A percentile compares a stretch with the other conserved stretches of the same genome.
Conservation (phyloP, 2,113 vertebrate species). For the Macroglossus sobrinus region DNA sequence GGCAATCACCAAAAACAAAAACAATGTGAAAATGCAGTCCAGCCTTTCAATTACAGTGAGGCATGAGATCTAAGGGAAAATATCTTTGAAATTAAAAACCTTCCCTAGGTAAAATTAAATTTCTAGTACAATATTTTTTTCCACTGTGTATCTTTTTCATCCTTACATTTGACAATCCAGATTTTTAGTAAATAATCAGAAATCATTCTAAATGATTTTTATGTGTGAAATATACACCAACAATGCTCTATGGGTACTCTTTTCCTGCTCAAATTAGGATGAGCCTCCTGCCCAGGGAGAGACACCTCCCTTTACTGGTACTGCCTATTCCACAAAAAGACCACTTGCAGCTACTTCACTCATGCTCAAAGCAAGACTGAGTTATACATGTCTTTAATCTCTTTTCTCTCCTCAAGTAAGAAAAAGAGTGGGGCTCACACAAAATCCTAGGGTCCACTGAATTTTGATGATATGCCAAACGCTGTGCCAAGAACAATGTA, state of each 20-base stretch:
- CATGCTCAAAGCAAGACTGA: not conserved
- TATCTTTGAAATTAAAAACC: slow-evolving; percentile 57
- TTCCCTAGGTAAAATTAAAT: not conserved
- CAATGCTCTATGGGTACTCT: not conserved
- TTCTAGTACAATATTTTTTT: not conserved
- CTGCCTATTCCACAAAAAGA: not conserved
- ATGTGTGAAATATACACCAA: not conserved
- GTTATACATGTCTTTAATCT: not conserved
- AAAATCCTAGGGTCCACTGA: not conserved
- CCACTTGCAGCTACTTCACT: not conserved
- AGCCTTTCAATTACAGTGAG: slow-evolving; percentile 47
- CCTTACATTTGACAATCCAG: not conserved
- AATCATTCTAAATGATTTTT: not conserved
- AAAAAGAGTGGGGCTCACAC: not conserved
- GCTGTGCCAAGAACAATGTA: not conserved
- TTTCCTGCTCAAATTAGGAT: not conserved
- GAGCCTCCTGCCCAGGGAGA: not conserved
- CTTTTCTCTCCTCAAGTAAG: not conserved
- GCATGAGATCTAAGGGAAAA: slow-evolving; percentile 42
- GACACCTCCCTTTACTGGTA: not conserved
- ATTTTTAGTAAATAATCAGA: not conserved
- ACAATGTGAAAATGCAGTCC: not conserved
- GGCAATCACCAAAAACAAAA: slow-evolving; percentile 73
- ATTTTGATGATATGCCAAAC: not conserved
- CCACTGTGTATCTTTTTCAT: not conserved